phyloP scores from a whole-genome alignment of 2,888 invertebrate species.

The Scaptodrosophila latifasciaeformis region DNA sequence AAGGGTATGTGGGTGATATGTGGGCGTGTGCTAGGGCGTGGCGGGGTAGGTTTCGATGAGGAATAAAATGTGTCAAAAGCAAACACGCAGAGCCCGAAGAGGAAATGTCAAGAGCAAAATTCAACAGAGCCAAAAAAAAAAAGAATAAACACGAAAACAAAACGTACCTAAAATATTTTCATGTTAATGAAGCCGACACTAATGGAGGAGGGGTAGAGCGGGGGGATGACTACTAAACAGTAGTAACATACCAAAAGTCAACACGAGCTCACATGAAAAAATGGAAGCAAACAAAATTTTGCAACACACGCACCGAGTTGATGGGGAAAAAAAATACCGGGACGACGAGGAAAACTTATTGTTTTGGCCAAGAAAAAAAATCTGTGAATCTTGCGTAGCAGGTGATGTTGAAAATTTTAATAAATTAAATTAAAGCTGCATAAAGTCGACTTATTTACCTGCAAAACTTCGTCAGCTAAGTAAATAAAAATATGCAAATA shows the following conservation, averaged over 20 bases:
- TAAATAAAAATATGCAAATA: conserved; percentile 40
- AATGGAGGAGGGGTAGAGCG: background rate
- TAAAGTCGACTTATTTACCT: conserved; percentile 50
- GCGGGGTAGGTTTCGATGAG: conserved; percentile 9
- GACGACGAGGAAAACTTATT: too few relatives aligned
- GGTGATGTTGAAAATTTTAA: conserved; percentile 47
- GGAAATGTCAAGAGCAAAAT: conserved; percentile 64
- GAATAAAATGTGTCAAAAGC: conserved; percentile 60
- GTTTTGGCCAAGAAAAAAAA: conserved; percentile 22
- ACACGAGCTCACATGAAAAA: conserved; percentile 5
- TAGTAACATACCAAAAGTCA: conserved; percentile 39
- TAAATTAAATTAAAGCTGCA: conserved; percentile 66
- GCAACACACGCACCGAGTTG: background rate
- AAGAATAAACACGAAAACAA: conserved; percentile 63
- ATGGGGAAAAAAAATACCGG: too few relatives aligned
- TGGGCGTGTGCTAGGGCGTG: background rate
- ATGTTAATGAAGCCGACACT: conserved; percentile 30
- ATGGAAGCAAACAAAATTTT: background rate
- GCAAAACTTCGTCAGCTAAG: conserved; percentile 17
- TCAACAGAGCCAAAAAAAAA: conserved; percentile 29
- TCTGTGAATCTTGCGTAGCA: conserved; percentile 26
- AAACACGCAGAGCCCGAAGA: conserved; percentile 57
- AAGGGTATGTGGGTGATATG: background rate
- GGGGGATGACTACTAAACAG: background rate
- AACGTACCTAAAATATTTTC: conserved; percentile 51